Evolutionary conservation across 2,797 vertebrate species (phyloP).

Genomic region (Bryconaethiops microstoma): DNA sequence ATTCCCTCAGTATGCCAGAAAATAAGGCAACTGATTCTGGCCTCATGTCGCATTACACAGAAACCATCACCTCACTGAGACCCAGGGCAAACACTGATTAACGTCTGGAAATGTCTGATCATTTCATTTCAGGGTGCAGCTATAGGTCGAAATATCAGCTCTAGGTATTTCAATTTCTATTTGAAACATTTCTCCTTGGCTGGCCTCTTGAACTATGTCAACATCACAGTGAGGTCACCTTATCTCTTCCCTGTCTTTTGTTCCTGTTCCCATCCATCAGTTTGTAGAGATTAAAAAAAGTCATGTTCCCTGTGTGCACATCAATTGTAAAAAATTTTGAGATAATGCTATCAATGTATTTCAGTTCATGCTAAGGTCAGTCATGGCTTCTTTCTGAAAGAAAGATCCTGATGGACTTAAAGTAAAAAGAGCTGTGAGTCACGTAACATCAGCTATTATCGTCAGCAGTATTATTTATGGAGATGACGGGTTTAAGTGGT

Average conservation of each 20-base stretch:
- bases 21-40: not conserved
- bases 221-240: not conserved
- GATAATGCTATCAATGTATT: not conserved
- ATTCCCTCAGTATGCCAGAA: slow-evolving; percentile 1
- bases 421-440: not conserved
- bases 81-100: not conserved
- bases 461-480: too few species aligned
- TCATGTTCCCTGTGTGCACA: not conserved
- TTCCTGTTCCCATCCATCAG: not conserved
- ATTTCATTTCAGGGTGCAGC: not conserved
- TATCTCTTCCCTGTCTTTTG: not conserved
- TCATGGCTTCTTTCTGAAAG: not conserved
- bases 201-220: not conserved
- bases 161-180: not conserved
- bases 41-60: not conserved
- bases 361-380: not conserved
- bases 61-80: not conserved
- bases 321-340: not conserved
- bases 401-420: not conserved
- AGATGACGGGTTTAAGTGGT: too few species aligned
- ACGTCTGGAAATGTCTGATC: not conserved
- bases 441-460: not conserved
- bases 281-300: not conserved
- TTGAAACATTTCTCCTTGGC: not conserved
- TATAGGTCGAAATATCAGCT: too few species aligned